phyloP scores from a whole-genome alignment of 2,888 invertebrate species.

The Diploptera punctata region DNA sequence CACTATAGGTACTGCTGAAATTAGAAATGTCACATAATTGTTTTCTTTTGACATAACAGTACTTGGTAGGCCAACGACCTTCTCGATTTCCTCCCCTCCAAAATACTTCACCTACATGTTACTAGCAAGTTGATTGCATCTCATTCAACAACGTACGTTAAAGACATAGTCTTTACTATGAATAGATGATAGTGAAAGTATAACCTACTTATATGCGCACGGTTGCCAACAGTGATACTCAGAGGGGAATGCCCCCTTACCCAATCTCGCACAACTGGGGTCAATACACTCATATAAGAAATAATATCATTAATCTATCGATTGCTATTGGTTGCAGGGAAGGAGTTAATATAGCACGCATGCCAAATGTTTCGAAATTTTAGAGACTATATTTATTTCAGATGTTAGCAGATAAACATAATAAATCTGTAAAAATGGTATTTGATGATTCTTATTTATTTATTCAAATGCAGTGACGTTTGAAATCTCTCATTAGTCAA shows the following conservation, averaged over 20 bases:
- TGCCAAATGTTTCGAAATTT: too few relatives aligned
- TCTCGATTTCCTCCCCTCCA: background rate
- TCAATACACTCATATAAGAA: background rate
- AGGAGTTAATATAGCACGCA: too few relatives aligned
- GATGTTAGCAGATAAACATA: too few relatives aligned
- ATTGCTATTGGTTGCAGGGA: too few relatives aligned
- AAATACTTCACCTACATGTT: background rate
- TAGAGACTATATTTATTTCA: too few relatives aligned
- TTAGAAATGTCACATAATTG: background rate
- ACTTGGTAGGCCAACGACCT: background rate
- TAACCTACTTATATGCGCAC: background rate
- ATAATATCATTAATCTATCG: background rate
- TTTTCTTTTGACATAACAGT: conserved; percentile 5
- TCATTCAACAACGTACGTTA: conserved; percentile 4
- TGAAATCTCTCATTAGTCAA: too few relatives aligned
- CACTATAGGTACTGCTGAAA: background rate
- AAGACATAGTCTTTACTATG: conserved; percentile 4
- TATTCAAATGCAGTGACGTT: too few relatives aligned
- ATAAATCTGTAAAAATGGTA: too few relatives aligned
- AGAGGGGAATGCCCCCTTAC: conserved; percentile 8
- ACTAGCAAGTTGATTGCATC: background rate
- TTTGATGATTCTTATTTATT: too few relatives aligned
- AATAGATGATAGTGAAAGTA: conserved; percentile 8
- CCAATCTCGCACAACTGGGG: conserved; percentile 1
- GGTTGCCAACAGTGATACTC: background rate